Evolutionary conservation across 2,113 vertebrate species (phyloP), one percentile per base, ranked within the genome.

Genomic region (Brachypteracias leptosomus): DNA sequence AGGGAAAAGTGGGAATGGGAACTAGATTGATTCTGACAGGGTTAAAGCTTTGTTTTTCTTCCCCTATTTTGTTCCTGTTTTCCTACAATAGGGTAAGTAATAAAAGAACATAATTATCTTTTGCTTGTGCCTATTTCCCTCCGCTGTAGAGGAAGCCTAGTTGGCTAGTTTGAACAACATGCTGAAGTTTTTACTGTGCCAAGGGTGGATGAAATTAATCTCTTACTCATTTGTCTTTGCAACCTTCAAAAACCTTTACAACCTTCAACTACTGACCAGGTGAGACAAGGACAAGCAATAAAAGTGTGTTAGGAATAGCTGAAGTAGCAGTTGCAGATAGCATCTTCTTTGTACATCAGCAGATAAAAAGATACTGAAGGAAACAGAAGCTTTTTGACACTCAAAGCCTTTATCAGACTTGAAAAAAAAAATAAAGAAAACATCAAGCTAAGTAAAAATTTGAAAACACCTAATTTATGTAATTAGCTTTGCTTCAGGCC

Each of bases 351-450:
- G 83, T 62, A 17, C 51, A 46, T 94, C 85, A 93, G 95, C 94
- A 93, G 82, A 93, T 88, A 68, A 49, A 87, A 72, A 93, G 58
- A 61, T 76, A 75, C 2, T 57, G 75, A 61, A 90, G 59, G 75
- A 96, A 95, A 96, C 62, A 95, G 61, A 90, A 94, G 90, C 71
- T 73, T 82, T 93, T 92, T 92, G 90, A 92, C 78, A 94, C 65
- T 81, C 57, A 71, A 66, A 77, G 21, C 21, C 55, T 73, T 70
- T 67, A 55, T 14, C 36, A 20, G 36, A 61, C 62, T 73, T 79
- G 66, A 86, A 91, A 90, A 61, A 91, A 51, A 42, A 42, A 42
- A 26, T 2, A 62, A 31, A 88, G 36, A 26, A 91, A 95, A 54
- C 13, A 44, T 33, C 28, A 82, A 88, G 58, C 16, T 83, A 90